Percentiles rank a stretch among this genome's conserved stretches.
These are phyloP conservation scores for Forbesichthys papilliferus DNA, from an alignment of 2,113 vertebrate genomes.

Conservation along the genomic window DNA sequence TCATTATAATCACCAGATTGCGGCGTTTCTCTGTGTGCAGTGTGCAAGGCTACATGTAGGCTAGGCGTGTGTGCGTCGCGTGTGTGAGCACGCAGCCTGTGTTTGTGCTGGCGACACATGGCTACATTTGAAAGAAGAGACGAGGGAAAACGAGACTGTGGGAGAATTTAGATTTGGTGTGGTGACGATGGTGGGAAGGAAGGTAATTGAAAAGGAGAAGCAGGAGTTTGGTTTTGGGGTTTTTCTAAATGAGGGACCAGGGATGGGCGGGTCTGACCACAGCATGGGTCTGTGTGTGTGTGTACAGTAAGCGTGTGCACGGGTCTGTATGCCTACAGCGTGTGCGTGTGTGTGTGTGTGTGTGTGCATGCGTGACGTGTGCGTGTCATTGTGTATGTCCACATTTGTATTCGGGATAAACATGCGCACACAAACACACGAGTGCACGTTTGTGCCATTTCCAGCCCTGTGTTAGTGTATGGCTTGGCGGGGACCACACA, in stretches of 20 bases:
- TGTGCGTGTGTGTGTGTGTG: not conserved
- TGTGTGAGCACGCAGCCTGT: constrained; percentile 22
- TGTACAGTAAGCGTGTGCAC: not conserved
- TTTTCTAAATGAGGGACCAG: constrained; percentile 65
- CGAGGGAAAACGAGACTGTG: constrained; percentile 50
- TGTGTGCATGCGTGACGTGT: not conserved
- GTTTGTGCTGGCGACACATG: constrained; percentile 60
- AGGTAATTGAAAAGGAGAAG: constrained; percentile 71
- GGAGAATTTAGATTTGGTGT: constrained; percentile 58
- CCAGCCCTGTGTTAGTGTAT: constrained; percentile 24
- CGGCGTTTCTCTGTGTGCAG: not conserved
- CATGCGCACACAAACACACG: constrained; percentile 59
- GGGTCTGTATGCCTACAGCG: not conserved
- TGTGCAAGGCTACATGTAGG: not conserved
- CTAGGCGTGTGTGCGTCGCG: constrained; percentile 8
- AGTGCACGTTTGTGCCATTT: not conserved
- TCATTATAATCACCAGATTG: constrained; percentile 63
- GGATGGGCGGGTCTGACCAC: constrained; percentile 68
- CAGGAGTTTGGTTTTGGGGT: constrained; percentile 67
- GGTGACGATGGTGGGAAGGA: constrained; percentile 60
- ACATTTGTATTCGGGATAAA: constrained; percentile 52
- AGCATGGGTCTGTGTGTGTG: constrained; percentile 35
- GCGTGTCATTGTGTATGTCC: constrained; percentile 18
- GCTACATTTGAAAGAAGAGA: constrained; percentile 62
- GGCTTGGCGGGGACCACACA: constrained; percentile 64